Conservation (phyloP, 2,113 vertebrate species). For the Xiphophorus couchianus region DNA sequence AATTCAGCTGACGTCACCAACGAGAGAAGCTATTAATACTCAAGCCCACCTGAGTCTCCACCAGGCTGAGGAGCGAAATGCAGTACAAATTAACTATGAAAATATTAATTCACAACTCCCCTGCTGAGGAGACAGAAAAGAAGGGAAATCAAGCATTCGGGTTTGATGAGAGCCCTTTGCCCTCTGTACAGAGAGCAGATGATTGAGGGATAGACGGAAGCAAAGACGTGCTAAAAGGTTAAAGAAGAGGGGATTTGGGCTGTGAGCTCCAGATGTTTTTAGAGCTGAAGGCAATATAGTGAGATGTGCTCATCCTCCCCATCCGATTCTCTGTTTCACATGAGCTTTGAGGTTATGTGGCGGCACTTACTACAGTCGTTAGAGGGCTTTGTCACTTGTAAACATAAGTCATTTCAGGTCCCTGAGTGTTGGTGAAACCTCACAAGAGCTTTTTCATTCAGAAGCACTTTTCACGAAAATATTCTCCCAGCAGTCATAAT, state of each 20-base stretch:
- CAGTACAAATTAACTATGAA: constrained; percentile 62
- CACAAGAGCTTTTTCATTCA: background rate
- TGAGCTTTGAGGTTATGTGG: background rate
- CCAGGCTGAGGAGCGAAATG: constrained; percentile 32
- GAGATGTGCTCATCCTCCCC: background rate
- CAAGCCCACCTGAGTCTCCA: constrained; percentile 70
- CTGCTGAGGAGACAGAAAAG: constrained; percentile 6
- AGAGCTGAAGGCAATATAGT: constrained; percentile 16
- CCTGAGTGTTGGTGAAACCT: background rate
- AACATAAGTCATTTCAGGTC: background rate
- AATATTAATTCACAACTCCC: constrained; percentile 41
- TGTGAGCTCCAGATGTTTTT: constrained; percentile 34
- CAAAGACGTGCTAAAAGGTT: constrained; percentile 48
- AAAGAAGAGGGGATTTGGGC: constrained; percentile 33
- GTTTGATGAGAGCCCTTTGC: constrained; percentile 22
- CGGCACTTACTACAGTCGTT: background rate
- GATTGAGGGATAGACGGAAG: constrained; percentile 25
- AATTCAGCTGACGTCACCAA: constrained; percentile 62
- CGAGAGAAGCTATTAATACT: constrained; percentile 67
- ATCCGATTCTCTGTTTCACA: background rate
- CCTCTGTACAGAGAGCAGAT: constrained; percentile 32
- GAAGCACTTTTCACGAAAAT: background rate
- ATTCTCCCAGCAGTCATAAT: background rate
- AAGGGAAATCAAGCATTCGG: constrained; percentile 30
- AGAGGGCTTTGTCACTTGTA: background rate